These are phyloP conservation scores for Morbakka virulenta DNA, from an alignment of 30 jellyfish, hydroid and myxozoan species.

Conservation along the genomic window DNA sequence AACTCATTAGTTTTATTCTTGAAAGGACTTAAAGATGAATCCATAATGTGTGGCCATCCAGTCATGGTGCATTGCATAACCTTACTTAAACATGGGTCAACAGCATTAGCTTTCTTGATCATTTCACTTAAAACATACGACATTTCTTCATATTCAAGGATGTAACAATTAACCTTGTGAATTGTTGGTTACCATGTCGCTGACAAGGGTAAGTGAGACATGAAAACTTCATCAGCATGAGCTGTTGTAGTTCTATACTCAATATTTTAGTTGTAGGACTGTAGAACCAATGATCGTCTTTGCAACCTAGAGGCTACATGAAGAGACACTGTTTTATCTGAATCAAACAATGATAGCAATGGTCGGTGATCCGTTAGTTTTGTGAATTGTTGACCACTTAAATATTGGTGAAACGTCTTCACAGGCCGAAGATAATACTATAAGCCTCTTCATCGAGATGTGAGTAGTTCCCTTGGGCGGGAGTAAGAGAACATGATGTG, in stretches of 20 bases:
- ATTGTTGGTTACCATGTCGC: background rate
- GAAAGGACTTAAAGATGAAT: background rate
- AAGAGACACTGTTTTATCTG: background rate
- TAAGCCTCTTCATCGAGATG: background rate
- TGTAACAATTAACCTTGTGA: too few relatives aligned
- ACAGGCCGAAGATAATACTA: background rate
- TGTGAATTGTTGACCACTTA: background rate
- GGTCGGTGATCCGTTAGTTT: background rate
- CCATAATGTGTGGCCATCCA: background rate
- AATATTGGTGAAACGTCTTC: background rate
- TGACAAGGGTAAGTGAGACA: background rate
- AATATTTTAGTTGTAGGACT: background rate
- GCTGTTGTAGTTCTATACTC: background rate
- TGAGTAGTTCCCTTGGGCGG: background rate
- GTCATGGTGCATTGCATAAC: background rate
- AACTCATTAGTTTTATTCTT: background rate
- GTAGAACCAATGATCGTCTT: background rate
- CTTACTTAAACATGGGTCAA: background rate
- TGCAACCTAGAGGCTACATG: background rate
- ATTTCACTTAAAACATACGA: background rate
- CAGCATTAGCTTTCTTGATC: background rate
- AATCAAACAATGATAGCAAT: background rate
- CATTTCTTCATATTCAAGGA: too few relatives aligned
- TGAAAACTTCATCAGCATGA: background rate
- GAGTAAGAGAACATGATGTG: background rate